Evolutionary conservation across 2,888 invertebrate species (phyloP).

Genomic region (Leptopilina drosophilae): DNA sequence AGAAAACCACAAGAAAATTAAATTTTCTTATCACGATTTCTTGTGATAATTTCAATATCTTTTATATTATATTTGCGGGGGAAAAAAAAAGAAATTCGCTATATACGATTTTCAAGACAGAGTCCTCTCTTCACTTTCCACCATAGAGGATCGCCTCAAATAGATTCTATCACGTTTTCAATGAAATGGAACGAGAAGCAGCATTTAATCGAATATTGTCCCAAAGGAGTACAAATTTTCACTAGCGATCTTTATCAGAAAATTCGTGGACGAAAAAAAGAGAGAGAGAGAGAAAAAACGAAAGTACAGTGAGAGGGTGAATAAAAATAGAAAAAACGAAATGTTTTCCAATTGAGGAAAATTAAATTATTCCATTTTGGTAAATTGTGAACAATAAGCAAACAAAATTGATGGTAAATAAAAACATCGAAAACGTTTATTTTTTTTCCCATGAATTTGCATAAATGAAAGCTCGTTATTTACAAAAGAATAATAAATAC

Average conservation of each 20-base stretch:
- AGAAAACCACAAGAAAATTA: no score
- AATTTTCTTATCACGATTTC: no score
- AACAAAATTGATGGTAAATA: background rate
- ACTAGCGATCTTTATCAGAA: conserved; percentile 17
- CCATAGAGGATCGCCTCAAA: conserved; percentile 5
- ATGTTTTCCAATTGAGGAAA: background rate
- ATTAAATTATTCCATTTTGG: no score
- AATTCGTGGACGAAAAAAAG: conserved; percentile 9
- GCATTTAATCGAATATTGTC: conserved; percentile 34
- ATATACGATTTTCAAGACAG: conserved; percentile 19
- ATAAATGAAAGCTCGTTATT: no score
- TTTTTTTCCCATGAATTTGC: no score
- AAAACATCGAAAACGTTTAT: background rate
- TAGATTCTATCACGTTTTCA: conserved; percentile 36
- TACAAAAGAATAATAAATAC: no score
- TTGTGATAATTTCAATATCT: no score
- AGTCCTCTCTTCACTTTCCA: background rate
- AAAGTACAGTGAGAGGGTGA: background rate
- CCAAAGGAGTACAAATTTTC: conserved; percentile 36
- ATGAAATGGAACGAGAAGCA: conserved; percentile 17
- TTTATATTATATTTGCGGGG: no score
- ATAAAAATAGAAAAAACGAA: background rate
- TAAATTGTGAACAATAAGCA: no score
- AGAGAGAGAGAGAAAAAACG: background rate
- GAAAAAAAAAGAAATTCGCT: background rate